Percentiles rank a stretch among this genome's conserved stretches.
Conservation (phyloP, 2,888 invertebrate species). For the Zygaena filipendulae region DNA sequence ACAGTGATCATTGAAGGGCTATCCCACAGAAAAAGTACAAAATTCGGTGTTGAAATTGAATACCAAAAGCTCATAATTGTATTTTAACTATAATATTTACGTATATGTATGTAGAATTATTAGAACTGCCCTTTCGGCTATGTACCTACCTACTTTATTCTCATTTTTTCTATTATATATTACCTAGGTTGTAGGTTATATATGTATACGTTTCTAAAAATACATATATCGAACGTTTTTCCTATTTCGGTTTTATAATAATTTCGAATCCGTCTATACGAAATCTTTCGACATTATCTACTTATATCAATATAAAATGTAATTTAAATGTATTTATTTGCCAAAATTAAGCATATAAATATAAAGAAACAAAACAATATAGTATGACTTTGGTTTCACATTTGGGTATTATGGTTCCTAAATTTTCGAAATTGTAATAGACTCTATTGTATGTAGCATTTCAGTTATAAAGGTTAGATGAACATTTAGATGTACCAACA, state of each 20-base stretch:
- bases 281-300: slow-evolving; percentile 47
- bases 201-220: slow-evolving; percentile 47
- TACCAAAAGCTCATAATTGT: slow-evolving; percentile 46
- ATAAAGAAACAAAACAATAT: slow-evolving; percentile 44
- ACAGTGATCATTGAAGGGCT: slow-evolving; percentile 54
- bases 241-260: slow-evolving; percentile 50
- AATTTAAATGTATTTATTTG: slow-evolving; percentile 59
- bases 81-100: slow-evolving; percentile 48
- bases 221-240: slow-evolving; percentile 44
- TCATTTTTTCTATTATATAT: slow-evolving; percentile 45
- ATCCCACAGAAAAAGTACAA: slow-evolving; percentile 64
- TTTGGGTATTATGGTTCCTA: slow-evolving; percentile 70
- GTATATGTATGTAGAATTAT: slow-evolving; percentile 43
- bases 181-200: slow-evolving; percentile 56
- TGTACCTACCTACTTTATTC: too few relatives aligned
- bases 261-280: slow-evolving; percentile 61
- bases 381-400: slow-evolving; percentile 60
- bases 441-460: slow-evolving; percentile 65
- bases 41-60: slow-evolving; percentile 62
- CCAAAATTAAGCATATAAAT: slow-evolving; percentile 63
- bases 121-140: slow-evolving; percentile 51
- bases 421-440: slow-evolving; percentile 70
- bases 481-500: slow-evolving; percentile 63
- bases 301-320: slow-evolving; percentile 47
- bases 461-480: slow-evolving; percentile 60